A percentile compares a stretch with the other conserved stretches of the same genome.
Evolutionary conservation across 2,113 vertebrate species (phyloP).

Genomic region (Hippocampus comes): DNA sequence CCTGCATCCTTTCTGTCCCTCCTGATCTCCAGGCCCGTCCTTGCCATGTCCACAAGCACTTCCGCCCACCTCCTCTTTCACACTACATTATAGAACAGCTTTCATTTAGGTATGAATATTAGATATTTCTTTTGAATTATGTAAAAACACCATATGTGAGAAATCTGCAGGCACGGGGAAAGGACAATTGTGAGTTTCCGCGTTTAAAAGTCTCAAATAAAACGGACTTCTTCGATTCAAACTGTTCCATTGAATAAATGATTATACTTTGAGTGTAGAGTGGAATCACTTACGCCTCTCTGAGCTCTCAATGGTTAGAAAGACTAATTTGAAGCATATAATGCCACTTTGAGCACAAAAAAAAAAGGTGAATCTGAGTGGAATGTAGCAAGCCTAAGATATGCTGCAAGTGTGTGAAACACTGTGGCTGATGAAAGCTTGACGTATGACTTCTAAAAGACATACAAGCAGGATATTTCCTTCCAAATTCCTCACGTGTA

Average conservation of each 20-base stretch:
- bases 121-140: constrained; percentile 67
- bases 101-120: constrained; percentile 74
- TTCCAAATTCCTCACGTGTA: neutral
- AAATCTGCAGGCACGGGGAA: constrained; percentile 56
- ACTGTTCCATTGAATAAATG: constrained; percentile 63
- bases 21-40: constrained; percentile 20
- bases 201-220: constrained; percentile 63
- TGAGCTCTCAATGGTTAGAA: neutral
- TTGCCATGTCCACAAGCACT: constrained; percentile 35
- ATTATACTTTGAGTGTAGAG: constrained; percentile 52
- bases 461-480: neutral
- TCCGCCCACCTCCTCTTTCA: constrained; percentile 40
- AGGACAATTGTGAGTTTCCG: constrained; percentile 32
- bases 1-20: constrained; percentile 4
- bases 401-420: constrained; percentile 1
- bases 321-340: neutral
- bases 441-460: constrained; percentile 3
- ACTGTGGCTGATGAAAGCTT: constrained; percentile 3
- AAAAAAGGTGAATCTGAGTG: constrained; percentile 6
- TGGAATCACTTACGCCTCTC: constrained; percentile 12
- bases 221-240: constrained; percentile 58
- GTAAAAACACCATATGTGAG: constrained; percentile 51
- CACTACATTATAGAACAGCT: constrained; percentile 68
- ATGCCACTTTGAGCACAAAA: neutral
- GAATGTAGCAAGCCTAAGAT: neutral